Evolutionary conservation across 2,888 invertebrate species (phyloP).

Genomic region (Cyrtodaria siliqua): DNA sequence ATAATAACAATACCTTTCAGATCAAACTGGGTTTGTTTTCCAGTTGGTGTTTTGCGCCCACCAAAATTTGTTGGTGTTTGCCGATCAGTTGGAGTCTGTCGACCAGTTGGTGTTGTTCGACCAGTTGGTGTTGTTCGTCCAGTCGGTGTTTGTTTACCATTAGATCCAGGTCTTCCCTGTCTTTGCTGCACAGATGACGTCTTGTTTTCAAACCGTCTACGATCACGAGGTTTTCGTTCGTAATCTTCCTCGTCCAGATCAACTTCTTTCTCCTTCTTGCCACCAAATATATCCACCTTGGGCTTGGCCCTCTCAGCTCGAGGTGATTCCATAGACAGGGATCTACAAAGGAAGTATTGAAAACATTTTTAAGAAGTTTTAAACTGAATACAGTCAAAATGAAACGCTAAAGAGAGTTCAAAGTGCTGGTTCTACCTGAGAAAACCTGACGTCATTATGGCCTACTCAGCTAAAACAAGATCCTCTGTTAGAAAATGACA

Average conservation of each 20-base stretch:
- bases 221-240: conserved; percentile 33
- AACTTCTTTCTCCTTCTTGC: conserved; percentile 57
- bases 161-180: background rate
- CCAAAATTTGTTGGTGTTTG: conserved; percentile 15
- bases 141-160: conserved; percentile 25
- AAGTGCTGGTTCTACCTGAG: too few relatives aligned
- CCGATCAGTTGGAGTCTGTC: conserved; percentile 23
- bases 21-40: conserved; percentile 53
- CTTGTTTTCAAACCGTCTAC: too few relatives aligned
- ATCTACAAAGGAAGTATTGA: conserved; percentile 42
- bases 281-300: conserved; percentile 71
- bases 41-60: conserved; percentile 70
- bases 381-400: too few relatives aligned
- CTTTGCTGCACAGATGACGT: conserved; percentile 13
- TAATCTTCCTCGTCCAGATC: conserved; percentile 68
- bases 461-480: too few relatives aligned
- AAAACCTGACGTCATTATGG: too few relatives aligned
- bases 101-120: conserved; percentile 23
- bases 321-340: conserved; percentile 53
- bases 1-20: conserved; percentile 62
- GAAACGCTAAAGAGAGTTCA: too few relatives aligned
- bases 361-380: too few relatives aligned
- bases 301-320: conserved; percentile 50
- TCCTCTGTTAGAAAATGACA: too few relatives aligned
- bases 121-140: conserved; percentile 44